Evolutionary conservation across 2,113 vertebrate species (phyloP).

Genomic region (Morone chrysops): DNA sequence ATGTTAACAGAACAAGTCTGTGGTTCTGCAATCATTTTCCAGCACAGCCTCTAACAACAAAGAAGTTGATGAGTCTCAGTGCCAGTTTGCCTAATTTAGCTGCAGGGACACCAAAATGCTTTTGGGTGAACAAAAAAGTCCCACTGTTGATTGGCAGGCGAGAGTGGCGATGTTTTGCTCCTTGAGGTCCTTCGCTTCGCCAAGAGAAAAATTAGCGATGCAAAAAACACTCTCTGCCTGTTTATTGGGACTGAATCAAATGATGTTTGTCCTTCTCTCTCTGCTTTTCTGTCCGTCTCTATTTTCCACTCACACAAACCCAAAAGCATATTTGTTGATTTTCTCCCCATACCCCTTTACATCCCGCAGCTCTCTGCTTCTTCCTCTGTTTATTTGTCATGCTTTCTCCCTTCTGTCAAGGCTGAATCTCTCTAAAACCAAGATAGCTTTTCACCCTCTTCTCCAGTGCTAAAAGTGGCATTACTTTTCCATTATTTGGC

Average conservation of each 20-base stretch:
- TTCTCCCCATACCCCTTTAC: neutral
- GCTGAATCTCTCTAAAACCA: conserved; percentile 2
- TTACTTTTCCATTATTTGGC: conserved; percentile 13
- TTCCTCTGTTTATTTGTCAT: conserved; percentile 20
- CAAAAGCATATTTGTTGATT: conserved; percentile 14
- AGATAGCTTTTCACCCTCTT: neutral
- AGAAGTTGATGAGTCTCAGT: conserved; percentile 10
- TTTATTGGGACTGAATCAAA: conserved; percentile 28
- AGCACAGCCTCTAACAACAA: conserved; percentile 1
- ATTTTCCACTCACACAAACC: neutral
- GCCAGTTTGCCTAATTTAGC: conserved; percentile 37
- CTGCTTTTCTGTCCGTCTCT: neutral
- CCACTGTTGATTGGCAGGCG: conserved; percentile 15
- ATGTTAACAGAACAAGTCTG: neutral
- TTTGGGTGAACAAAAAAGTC: neutral
- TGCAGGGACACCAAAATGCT: conserved; percentile 22
- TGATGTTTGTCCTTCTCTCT: conserved; percentile 23
- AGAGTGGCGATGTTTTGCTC: conserved; percentile 14
- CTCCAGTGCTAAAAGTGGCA: neutral
- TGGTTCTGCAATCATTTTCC: neutral
- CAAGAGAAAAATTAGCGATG: conserved; percentile 16
- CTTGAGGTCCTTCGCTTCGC: conserved; percentile 31
- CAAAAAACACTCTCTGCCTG: conserved; percentile 13
- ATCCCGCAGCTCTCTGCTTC: neutral
- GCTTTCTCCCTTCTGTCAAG: conserved; percentile 22